A percentile compares a stretch with the other conserved stretches of the same genome.
Evolutionary conservation across 2,113 vertebrate species (phyloP).

Genomic region (Austrofundulus limnaeus): DNA sequence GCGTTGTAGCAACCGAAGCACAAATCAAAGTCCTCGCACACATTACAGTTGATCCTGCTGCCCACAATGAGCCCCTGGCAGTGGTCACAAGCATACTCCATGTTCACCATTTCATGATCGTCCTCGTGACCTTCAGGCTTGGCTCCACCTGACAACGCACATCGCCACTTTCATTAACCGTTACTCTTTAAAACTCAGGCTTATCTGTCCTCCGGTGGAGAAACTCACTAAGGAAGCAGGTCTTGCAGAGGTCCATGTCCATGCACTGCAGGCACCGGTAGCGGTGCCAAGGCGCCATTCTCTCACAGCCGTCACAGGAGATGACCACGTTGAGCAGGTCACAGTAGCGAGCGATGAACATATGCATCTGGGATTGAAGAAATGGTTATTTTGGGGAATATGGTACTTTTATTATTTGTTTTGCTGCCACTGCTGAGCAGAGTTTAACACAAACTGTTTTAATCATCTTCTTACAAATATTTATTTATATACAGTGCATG

Average conservation of each 20-base stretch:
- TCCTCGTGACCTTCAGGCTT: slow-evolving; percentile 96
- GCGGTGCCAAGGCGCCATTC: slow-evolving; percentile 95
- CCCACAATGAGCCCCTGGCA: slow-evolving; percentile 97
- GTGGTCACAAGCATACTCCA: slow-evolving; percentile 96
- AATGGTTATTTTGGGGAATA: no score
- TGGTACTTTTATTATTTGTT: not conserved
- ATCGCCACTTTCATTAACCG: not conserved
- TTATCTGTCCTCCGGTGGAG: not conserved
- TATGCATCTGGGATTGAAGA: slow-evolving; percentile 91
- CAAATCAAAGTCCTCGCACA: slow-evolving; percentile 96
- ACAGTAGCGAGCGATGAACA: slow-evolving; percentile 98
- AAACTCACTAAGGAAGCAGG: slow-evolving; percentile 91
- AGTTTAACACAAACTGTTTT: no score
- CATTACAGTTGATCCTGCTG: slow-evolving; percentile 93
- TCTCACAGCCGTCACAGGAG: slow-evolving; percentile 94
- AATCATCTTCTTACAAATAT: no score
- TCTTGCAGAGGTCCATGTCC: slow-evolving; percentile 98
- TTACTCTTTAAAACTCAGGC: no score
- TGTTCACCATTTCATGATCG: slow-evolving; percentile 97
- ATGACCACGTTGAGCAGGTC: slow-evolving; percentile 95
- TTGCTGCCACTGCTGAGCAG: not conserved
- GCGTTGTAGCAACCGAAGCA: slow-evolving; percentile 95
- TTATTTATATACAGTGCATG: no score
- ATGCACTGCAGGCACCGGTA: slow-evolving; percentile 96
- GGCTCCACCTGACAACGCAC: slow-evolving; percentile 84